Percentiles rank a stretch among this genome's conserved stretches.
Evolutionary conservation across 1,140 invertebrate genomes (phyloP).

Genomic region (Liolophura sinensis): DNA sequence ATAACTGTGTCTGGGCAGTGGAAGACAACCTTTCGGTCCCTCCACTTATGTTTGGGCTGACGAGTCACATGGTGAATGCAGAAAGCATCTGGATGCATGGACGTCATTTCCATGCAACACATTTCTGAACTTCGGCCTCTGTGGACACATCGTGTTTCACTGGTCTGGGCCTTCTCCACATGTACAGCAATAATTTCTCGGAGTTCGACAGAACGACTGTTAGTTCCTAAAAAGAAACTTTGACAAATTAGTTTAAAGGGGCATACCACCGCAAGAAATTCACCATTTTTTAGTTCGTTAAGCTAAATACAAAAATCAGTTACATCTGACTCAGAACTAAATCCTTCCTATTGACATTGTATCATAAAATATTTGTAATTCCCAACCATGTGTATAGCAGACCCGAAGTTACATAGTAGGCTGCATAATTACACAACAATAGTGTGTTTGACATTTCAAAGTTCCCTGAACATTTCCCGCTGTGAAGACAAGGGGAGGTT

Average conservation of each 20-base stretch:
- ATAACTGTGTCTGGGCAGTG: slow-evolving; percentile 29
- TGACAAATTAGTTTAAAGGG: not conserved
- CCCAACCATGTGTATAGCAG: too few relatives aligned
- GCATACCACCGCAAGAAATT: too few relatives aligned
- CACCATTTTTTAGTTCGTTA: too few relatives aligned
- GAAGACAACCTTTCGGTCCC: slow-evolving; percentile 34
- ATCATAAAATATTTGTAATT: not conserved
- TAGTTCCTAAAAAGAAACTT: not conserved
- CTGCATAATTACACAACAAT: too few relatives aligned
- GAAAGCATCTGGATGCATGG: slow-evolving; percentile 26
- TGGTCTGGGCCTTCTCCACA: slow-evolving; percentile 10
- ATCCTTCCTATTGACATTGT: slow-evolving; percentile 1
- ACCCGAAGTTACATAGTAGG: too few relatives aligned
- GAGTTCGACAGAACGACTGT: slow-evolving; percentile 17
- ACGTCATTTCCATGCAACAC: slow-evolving; percentile 29
- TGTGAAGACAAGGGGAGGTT: too few relatives aligned
- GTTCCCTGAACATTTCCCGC: too few relatives aligned
- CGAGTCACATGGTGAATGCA: slow-evolving; percentile 29
- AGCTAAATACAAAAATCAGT: too few relatives aligned
- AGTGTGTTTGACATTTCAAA: too few relatives aligned
- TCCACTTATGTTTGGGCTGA: slow-evolving; percentile 36
- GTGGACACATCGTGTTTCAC: slow-evolving; percentile 13
- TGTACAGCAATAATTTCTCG: slow-evolving; percentile 29
- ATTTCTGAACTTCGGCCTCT: slow-evolving; percentile 19
- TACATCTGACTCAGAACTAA: not conserved